Percentiles rank a stretch among this genome's conserved stretches.
phyloP scores from a whole-genome alignment of 2,797 vertebrate species.

The Chrosomus eos region DNA sequence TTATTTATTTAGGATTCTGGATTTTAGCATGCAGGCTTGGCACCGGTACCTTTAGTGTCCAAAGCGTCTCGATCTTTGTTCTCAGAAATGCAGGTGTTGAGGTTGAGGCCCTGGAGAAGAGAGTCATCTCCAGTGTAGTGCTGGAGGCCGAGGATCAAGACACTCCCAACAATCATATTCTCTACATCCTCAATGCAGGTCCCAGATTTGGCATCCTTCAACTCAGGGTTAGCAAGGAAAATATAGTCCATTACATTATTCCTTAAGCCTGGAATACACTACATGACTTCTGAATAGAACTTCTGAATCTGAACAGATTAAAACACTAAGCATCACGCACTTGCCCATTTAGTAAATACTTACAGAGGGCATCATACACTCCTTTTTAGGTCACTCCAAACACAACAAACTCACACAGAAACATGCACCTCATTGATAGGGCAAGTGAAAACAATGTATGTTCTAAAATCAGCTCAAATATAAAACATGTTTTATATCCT shows the following conservation, averaged over 20 bases:
- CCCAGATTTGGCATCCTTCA: conserved; percentile 73
- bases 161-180: conserved; percentile 62
- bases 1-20: conserved; percentile 58
- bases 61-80: conserved; percentile 48
- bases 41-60: conserved; percentile 2
- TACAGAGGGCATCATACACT: background rate
- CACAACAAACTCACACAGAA: no score
- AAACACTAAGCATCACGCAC: background rate
- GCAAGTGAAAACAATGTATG: background rate
- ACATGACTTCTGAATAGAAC: background rate
- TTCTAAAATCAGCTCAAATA: background rate
- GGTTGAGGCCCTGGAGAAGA: conserved; percentile 67
- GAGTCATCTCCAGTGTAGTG: conserved; percentile 75
- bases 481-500: background rate
- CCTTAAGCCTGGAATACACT: background rate
- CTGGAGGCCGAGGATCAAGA: conserved; percentile 76
- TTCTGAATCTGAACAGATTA: background rate
- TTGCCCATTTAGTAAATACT: background rate
- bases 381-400: no score
- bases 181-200: conserved; percentile 64
- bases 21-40: conserved; percentile 50
- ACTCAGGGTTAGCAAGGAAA: conserved; percentile 67
- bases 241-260: background rate
- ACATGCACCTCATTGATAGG: no score
- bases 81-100: conserved; percentile 73